These are phyloP conservation scores for Leptinotarsa juncta DNA, from an alignment of 2,888 invertebrate genomes.

Conservation along the genomic window DNA sequence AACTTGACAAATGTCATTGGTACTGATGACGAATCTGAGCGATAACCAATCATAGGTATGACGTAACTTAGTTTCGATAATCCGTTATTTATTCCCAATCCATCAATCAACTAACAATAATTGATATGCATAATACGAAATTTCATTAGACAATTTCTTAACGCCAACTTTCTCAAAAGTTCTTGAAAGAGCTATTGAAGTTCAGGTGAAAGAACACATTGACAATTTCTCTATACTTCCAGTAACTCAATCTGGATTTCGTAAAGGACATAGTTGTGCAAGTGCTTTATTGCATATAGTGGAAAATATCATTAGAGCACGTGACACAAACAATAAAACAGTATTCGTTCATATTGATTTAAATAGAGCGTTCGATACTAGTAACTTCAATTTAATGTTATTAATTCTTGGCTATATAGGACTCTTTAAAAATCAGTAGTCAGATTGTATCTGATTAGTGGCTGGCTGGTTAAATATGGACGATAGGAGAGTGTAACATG, in stretches of 20 bases:
- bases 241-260: background rate
- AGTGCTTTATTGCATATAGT: too few species aligned
- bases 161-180: background rate
- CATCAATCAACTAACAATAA: constrained; percentile 7
- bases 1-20: constrained; percentile 28
- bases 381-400: too few species aligned
- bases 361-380: too few species aligned
- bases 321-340: too few species aligned
- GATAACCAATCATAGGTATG: background rate
- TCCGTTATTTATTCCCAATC: constrained; percentile 7
- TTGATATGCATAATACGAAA: constrained; percentile 4
- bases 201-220: background rate
- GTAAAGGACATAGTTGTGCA: too few species aligned
- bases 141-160: background rate
- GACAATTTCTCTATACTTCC: background rate
- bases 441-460: too few species aligned
- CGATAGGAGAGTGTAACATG: too few species aligned
- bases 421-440: too few species aligned
- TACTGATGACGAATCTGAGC: background rate
- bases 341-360: too few species aligned
- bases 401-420: too few species aligned
- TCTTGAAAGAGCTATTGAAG: background rate
- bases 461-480: too few species aligned
- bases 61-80: background rate
- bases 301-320: too few species aligned